Evolutionary conservation across 2,113 vertebrate genomes (phyloP).

Genomic region (Procapra przewalskii): DNA sequence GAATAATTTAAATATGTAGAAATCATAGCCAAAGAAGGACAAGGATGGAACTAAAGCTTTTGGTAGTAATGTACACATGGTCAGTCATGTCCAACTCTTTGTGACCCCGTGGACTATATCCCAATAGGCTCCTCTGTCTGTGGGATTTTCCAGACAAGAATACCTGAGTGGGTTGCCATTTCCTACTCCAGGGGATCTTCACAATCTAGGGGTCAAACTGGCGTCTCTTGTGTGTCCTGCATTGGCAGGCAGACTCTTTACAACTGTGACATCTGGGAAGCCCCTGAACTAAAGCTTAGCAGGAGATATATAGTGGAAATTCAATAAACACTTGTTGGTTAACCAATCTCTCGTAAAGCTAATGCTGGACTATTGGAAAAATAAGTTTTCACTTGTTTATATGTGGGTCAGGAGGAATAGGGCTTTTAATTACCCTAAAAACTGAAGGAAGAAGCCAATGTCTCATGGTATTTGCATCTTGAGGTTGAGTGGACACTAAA

Average conservation of each 20-base stretch:
- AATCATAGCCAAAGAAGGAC: conserved; percentile 18
- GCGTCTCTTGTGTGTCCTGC: not conserved
- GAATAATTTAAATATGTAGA: not conserved
- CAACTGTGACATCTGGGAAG: not conserved
- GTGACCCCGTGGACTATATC: not conserved
- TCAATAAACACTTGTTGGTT: not conserved
- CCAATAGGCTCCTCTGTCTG: not conserved
- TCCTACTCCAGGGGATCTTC: not conserved
- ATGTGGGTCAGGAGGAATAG: not conserved
- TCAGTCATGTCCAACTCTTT: not conserved
- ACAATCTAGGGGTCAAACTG: not conserved
- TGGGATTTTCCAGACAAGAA: not conserved
- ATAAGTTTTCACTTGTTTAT: not conserved
- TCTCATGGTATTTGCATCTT: not conserved
- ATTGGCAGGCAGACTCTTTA: not conserved
- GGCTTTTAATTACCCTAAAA: not conserved
- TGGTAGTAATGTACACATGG: not conserved
- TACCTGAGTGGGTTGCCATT: not conserved
- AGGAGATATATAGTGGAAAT: not conserved
- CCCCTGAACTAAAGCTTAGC: not conserved
- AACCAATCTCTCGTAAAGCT: not conserved
- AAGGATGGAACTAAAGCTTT: not conserved
- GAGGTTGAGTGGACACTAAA: not conserved
- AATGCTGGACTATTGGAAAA: not conserved
- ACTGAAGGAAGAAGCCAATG: conserved; percentile 18